A percentile compares a stretch with the other conserved stretches of the same genome.
Conservation (phyloP, 2,113 vertebrate species). For the Agelaius tricolor region DNA sequence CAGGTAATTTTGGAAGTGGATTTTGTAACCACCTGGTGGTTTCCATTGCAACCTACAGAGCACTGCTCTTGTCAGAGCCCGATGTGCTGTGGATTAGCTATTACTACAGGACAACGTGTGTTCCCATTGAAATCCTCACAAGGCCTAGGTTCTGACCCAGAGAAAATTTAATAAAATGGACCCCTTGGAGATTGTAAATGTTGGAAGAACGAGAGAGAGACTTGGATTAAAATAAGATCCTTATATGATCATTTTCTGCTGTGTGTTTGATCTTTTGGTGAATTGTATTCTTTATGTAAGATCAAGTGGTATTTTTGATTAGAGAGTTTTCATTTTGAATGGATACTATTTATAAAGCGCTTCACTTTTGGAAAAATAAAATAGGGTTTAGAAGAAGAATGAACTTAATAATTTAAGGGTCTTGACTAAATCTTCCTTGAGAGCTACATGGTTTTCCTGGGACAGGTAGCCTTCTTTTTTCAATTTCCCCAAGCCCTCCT, state of each 20-base stretch:
- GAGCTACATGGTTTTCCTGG: neutral
- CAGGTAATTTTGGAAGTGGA: slow-evolving; percentile 44
- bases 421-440: neutral
- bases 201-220: neutral
- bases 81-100: neutral
- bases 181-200: neutral
- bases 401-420: neutral
- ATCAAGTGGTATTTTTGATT: slow-evolving; percentile 5
- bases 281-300: neutral
- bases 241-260: neutral
- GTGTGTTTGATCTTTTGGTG: slow-evolving; percentile 4
- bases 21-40: slow-evolving; percentile 50
- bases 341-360: neutral
- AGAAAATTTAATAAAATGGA: slow-evolving; percentile 9
- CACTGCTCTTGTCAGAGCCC: neutral
- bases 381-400: neutral
- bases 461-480: neutral
- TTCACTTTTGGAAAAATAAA: neutral
- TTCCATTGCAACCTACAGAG: slow-evolving; percentile 14
- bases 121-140: slow-evolving; percentile 6
- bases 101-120: neutral
- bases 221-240: slow-evolving; percentile 25
- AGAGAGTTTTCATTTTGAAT: slow-evolving; percentile 3
- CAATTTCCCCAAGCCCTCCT: neutral
- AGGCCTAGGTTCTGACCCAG: slow-evolving; percentile 2